These are phyloP conservation scores for Phycodurus eques DNA, from an alignment of 2,113 vertebrate genomes.

Conservation along the genomic window DNA sequence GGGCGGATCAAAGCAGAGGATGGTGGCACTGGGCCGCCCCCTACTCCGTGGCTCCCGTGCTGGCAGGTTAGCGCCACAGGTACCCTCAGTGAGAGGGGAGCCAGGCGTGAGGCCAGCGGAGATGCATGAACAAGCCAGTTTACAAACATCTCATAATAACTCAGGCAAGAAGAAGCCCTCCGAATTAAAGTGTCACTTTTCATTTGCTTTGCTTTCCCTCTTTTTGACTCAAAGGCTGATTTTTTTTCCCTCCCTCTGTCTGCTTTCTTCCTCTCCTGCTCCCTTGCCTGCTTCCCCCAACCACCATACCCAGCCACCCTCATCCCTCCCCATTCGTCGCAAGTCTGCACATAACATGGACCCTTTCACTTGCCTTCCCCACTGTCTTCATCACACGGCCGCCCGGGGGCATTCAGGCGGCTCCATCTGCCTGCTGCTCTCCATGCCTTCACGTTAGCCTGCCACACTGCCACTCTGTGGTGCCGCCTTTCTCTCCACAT, in stretches of 20 bases:
- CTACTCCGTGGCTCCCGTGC: slow-evolving; percentile 66
- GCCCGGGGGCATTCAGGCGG: slow-evolving; percentile 63
- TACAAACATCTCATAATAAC: slow-evolving; percentile 80
- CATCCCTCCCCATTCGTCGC: slow-evolving; percentile 29
- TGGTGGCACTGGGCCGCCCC: slow-evolving; percentile 57
- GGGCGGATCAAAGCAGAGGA: slow-evolving; percentile 61
- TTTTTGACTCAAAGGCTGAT: slow-evolving; percentile 61
- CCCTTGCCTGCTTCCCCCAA: slow-evolving; percentile 36
- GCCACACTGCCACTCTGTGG: slow-evolving; percentile 55
- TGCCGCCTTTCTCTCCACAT: slow-evolving; percentile 49
- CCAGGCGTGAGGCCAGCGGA: slow-evolving; percentile 64
- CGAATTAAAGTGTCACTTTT: slow-evolving; percentile 81
- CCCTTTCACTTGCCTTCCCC: slow-evolving; percentile 57
- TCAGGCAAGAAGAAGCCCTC: slow-evolving; percentile 73
- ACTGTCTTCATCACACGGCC: slow-evolving; percentile 66
- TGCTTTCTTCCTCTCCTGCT: slow-evolving; percentile 26
- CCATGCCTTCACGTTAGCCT: slow-evolving; percentile 45
- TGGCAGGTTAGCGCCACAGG: slow-evolving; percentile 66
- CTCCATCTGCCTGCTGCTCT: slow-evolving; percentile 64
- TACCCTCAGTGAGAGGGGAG: slow-evolving; percentile 55
- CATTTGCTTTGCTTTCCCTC: slow-evolving; percentile 76
- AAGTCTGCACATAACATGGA: slow-evolving; percentile 58
- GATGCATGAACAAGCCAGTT: slow-evolving; percentile 73
- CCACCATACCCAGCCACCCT: slow-evolving; percentile 29
- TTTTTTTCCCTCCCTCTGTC: slow-evolving; percentile 25